Evolutionary conservation across 2,888 invertebrate species (phyloP).

Genomic region (Bimastos eiseni): DNA sequence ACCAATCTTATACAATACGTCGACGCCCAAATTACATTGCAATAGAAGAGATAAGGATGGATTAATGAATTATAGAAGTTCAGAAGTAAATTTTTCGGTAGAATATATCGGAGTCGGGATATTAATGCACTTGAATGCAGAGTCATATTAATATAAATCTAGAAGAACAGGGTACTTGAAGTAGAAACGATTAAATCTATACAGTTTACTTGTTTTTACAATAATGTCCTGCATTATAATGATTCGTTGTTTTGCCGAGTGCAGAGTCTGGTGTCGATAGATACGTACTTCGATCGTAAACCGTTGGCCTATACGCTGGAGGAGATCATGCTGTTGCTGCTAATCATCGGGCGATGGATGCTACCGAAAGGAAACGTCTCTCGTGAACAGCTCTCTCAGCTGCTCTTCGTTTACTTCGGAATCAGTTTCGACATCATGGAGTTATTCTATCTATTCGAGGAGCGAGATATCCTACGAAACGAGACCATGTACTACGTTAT

Average conservation of each 20-base stretch:
- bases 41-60: too few relatives aligned
- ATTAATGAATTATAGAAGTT: too few relatives aligned
- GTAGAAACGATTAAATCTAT: too few relatives aligned
- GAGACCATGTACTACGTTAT: slow-evolving; percentile 62
- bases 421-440: slow-evolving; percentile 59
- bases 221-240: neutral
- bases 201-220: neutral
- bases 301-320: slow-evolving; percentile 52
- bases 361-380: slow-evolving; percentile 56
- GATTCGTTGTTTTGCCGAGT: too few relatives aligned
- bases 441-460: slow-evolving; percentile 52
- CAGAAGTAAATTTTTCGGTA: too few relatives aligned
- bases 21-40: too few relatives aligned
- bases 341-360: slow-evolving; percentile 55
- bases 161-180: too few relatives aligned
- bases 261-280: slow-evolving; percentile 44
- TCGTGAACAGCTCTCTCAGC: slow-evolving; percentile 60
- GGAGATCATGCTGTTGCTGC: slow-evolving; percentile 52
- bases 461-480: slow-evolving; percentile 49
- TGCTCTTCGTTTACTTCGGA: slow-evolving; percentile 62
- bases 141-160: too few relatives aligned
- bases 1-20: too few relatives aligned
- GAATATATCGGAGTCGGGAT: too few relatives aligned
- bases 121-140: too few relatives aligned
- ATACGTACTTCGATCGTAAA: slow-evolving; percentile 45